Percentiles rank a stretch among this genome's conserved stretches.
Conservation (phyloP, 2,797 vertebrate species). For the Lophius americanus region DNA sequence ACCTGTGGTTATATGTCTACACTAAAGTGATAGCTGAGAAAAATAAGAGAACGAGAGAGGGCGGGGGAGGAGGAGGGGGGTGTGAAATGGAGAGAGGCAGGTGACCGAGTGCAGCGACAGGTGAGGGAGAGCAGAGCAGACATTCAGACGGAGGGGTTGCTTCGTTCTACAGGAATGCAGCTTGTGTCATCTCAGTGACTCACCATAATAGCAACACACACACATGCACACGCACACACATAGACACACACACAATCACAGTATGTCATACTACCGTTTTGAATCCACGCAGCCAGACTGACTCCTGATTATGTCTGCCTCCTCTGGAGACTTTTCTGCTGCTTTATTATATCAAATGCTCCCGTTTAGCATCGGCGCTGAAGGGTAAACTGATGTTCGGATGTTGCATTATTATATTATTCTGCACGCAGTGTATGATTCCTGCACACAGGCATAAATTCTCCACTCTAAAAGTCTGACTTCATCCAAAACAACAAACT, state of each 20-base stretch:
- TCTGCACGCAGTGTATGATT: no score
- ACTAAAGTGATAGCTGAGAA: slow-evolving; percentile 55
- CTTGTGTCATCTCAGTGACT: slow-evolving; percentile 76
- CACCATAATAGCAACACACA: slow-evolving; percentile 75
- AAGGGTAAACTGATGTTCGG: no score
- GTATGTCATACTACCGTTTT: slow-evolving; percentile 71
- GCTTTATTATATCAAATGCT: slow-evolving; percentile 39
- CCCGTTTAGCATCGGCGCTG: background rate
- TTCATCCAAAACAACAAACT: no score
- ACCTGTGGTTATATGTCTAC: slow-evolving; percentile 67
- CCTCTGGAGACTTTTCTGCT: slow-evolving; percentile 32
- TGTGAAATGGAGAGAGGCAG: background rate
- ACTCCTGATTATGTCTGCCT: slow-evolving; percentile 57
- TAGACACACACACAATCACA: slow-evolving; percentile 52
- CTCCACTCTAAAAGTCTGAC: no score
- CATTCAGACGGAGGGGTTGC: slow-evolving; percentile 66
- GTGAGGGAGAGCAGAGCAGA: slow-evolving; percentile 59
- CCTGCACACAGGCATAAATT: no score
- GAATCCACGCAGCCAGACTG: slow-evolving; percentile 67
- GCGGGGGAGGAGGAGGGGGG: slow-evolving; percentile 7
- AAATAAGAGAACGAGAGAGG: slow-evolving; percentile 4
- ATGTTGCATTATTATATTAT: no score
- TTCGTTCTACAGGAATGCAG: slow-evolving; percentile 72
- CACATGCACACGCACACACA: slow-evolving; percentile 39
- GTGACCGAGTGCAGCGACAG: slow-evolving; percentile 46